phyloP scores from a whole-genome alignment of 2,888 invertebrate species.

The Ichneumoninae sp. region DNA sequence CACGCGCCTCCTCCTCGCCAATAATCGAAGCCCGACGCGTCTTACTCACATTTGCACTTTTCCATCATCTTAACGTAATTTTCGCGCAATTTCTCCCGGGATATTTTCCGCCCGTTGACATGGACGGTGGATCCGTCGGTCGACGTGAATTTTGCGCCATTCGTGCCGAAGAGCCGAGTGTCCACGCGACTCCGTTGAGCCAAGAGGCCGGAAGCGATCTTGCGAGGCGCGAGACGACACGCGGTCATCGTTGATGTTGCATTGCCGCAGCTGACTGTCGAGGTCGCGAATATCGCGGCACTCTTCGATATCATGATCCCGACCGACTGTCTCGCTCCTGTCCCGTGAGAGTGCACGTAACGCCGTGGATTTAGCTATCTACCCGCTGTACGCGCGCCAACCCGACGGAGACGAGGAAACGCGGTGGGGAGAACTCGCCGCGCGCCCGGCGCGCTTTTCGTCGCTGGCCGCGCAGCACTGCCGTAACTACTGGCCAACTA shows the following conservation, averaged over 20 bases:
- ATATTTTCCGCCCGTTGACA: slow-evolving; percentile 65
- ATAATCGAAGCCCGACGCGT: slow-evolving; percentile 11
- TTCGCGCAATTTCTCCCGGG: slow-evolving; percentile 76
- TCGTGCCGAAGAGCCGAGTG: slow-evolving; percentile 16
- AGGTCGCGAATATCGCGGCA: slow-evolving; percentile 34
- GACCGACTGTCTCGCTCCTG: neutral
- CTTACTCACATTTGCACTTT: slow-evolving; percentile 82
- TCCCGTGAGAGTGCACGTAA: neutral
- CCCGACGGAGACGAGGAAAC: slow-evolving; percentile 19
- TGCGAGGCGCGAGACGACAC: slow-evolving; percentile 59
- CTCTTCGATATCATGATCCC: slow-evolving; percentile 35
- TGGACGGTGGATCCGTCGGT: slow-evolving; percentile 56
- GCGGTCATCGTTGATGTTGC: slow-evolving; percentile 57
- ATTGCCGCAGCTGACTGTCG: slow-evolving; percentile 42
- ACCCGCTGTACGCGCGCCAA: neutral
- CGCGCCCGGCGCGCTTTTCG: slow-evolving; percentile 53
- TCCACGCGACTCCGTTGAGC: slow-evolving; percentile 20
- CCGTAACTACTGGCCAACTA: slow-evolving; percentile 49
- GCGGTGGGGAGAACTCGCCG: slow-evolving; percentile 41
- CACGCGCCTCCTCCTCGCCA: neutral
- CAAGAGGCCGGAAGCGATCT: slow-evolving; percentile 34
- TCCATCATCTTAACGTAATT: slow-evolving; percentile 79
- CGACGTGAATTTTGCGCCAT: neutral
- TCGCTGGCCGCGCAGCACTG: slow-evolving; percentile 50
- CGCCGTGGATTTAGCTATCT: slow-evolving; percentile 9